A percentile compares a stretch with the other conserved stretches of the same genome.
These are phyloP conservation scores for Agrotis exclamationis DNA, from an alignment of 2,888 invertebrate genomes.

Conservation along the genomic window DNA sequence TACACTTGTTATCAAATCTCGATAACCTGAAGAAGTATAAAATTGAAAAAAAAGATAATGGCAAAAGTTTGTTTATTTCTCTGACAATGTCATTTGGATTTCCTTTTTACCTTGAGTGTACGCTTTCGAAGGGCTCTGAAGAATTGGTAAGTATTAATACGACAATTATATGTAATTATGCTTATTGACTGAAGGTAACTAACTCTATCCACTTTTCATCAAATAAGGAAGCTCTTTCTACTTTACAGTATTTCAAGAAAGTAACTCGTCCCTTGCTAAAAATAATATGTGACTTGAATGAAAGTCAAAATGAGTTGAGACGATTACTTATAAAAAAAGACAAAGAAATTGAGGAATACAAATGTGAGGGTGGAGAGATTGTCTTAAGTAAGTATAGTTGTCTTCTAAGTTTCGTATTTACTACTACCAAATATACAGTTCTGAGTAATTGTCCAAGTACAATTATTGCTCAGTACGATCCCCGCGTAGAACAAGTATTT, in stretches of 20 bases:
- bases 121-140: constrained; percentile 72
- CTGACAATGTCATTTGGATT: constrained; percentile 72
- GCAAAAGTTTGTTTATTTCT: constrained; percentile 63
- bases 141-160: constrained; percentile 75
- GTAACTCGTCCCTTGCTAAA: constrained; percentile 79
- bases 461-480: too few species aligned
- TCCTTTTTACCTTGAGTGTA: constrained; percentile 73
- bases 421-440: too few species aligned
- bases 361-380: constrained; percentile 86
- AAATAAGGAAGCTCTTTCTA: neutral
- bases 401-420: too few species aligned
- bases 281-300: constrained; percentile 84
- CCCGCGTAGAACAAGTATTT: too few species aligned
- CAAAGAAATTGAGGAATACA: constrained; percentile 90
- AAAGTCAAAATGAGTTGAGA: constrained; percentile 83
- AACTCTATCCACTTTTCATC: neutral
- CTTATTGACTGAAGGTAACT: too few species aligned
- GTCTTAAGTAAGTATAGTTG: constrained; percentile 78
- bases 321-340: constrained; percentile 88
- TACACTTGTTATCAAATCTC: constrained; percentile 73
- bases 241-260: constrained; percentile 79
- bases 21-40: constrained; percentile 69
- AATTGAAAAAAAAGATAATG: constrained; percentile 62
- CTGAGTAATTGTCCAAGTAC: too few species aligned
- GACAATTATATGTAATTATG: neutral